Percentiles rank a stretch among this genome's conserved stretches.
phyloP scores from a whole-genome alignment of 2,113 vertebrate genomes.

The Leptobrachium leishanense region DNA sequence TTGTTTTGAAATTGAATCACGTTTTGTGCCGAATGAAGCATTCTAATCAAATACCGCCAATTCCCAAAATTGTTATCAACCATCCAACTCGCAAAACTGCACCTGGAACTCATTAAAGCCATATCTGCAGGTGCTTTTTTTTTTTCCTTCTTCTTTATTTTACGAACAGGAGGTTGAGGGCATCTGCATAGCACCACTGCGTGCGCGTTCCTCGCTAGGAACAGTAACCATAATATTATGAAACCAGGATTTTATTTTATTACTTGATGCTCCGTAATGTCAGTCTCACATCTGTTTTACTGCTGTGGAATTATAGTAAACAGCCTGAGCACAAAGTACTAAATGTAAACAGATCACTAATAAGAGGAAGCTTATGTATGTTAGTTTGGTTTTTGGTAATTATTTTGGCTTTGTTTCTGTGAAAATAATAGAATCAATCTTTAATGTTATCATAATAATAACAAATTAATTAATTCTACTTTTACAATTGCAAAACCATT shows the following conservation, averaged over 20 bases:
- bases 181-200: slow-evolving; percentile 13
- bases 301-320: slow-evolving; percentile 23
- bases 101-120: slow-evolving; percentile 32
- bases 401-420: too few relatives aligned
- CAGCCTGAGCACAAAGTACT: slow-evolving; percentile 17
- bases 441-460: too few relatives aligned
- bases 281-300: slow-evolving; percentile 41
- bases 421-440: too few relatives aligned
- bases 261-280: slow-evolving; percentile 36
- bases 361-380: not conserved
- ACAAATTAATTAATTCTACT: too few relatives aligned
- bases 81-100: slow-evolving; percentile 15
- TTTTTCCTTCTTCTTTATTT: too few relatives aligned
- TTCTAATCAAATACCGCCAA: not conserved
- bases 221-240: slow-evolving; percentile 28
- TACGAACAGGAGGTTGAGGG: slow-evolving; percentile 13
- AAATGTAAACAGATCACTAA: slow-evolving; percentile 25
- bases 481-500: too few relatives aligned
- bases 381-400: too few relatives aligned
- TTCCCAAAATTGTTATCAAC: not conserved
- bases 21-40: not conserved
- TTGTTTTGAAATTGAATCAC: not conserved
- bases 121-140: slow-evolving; percentile 13
- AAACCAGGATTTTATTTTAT: slow-evolving; percentile 36
- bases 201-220: not conserved